Percentiles rank a stretch among this genome's conserved stretches.
Evolutionary conservation across 2,888 invertebrate species (phyloP).

Genomic region (Drosophila putrida): DNA sequence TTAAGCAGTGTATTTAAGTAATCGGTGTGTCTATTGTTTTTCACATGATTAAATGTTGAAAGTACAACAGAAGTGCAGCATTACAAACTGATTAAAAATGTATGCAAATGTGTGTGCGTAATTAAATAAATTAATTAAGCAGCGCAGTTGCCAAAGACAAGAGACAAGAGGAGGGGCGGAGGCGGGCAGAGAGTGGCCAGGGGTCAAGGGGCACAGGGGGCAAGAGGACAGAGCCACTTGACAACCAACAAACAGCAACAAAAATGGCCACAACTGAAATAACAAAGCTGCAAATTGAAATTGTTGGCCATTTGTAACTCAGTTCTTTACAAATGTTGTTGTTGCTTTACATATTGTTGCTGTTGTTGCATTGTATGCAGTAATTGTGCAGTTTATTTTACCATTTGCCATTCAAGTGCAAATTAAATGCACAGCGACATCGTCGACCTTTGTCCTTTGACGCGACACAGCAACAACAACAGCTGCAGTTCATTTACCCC

Average conservation of each 20-base stretch:
- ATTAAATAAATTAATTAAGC: slow-evolving; percentile 82
- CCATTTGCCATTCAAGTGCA: slow-evolving; percentile 66
- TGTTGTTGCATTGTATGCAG: slow-evolving; percentile 37
- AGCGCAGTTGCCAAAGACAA: slow-evolving; percentile 34
- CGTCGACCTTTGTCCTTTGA: slow-evolving; percentile 60
- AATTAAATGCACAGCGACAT: slow-evolving; percentile 67
- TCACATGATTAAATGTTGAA: slow-evolving; percentile 54
- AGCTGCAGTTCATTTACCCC: slow-evolving; percentile 51
- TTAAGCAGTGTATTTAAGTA: background rate
- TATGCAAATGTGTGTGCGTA: slow-evolving; percentile 76
- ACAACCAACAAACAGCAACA: slow-evolving; percentile 31
- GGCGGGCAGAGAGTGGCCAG: background rate
- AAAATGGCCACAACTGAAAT: slow-evolving; percentile 59
- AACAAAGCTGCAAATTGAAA: slow-evolving; percentile 66
- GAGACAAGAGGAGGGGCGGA: background rate
- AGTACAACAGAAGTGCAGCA: slow-evolving; percentile 56
- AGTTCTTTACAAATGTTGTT: slow-evolving; percentile 33
- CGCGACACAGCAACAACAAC: slow-evolving; percentile 18
- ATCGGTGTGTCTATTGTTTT: slow-evolving; percentile 1
- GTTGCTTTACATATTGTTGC: slow-evolving; percentile 3
- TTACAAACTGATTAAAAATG: slow-evolving; percentile 76
- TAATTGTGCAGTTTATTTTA: slow-evolving; percentile 72
- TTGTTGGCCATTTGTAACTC: slow-evolving; percentile 58
- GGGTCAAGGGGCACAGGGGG: slow-evolving; percentile 7
- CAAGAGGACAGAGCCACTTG: slow-evolving; percentile 28